Base-by-base conservation (phyloP, 2,113 vertebrate genomes). In the Gobio gobio region DNA sequence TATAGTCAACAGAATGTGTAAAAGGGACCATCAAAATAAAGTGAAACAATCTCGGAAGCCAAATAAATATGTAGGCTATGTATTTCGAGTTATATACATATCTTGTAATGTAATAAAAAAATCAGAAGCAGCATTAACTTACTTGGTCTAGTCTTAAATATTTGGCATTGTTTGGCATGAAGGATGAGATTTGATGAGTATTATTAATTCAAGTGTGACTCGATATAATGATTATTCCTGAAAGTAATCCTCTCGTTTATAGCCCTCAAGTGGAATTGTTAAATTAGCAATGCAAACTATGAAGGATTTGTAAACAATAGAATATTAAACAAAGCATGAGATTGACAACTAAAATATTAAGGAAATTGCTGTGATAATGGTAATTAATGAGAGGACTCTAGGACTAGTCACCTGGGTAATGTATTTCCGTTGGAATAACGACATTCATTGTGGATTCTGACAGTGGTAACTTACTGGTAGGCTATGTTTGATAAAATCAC, bases 181-280 rank as follows among this genome's bases (percentile, higher is more conserved):
- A 70, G 40, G 43, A 47, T 73, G 40, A 70, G 66, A 70, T 36
- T 12, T 70, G 66, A 24, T 43, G 13, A 74, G 36, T 54, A 36
- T 12, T 58, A 40, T 58, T 58, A 2, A 22, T 14, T 33, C 18
- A 78, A n/a, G 29, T 78, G 51, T 78, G 75, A 56, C 74, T 54
- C 58, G 13, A 56, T 33, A 33, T 76, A 56, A 77, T 33, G 51
- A 77, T 77, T 77, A 33, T 58, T 22, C 10, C 26, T 77, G 51
- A 77, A 77, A 29, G 74, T 56, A 77, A 77, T 77, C 6, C 49
- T 77, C 26, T 51, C 10, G 45, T 75, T 26, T 47, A 24, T 54
- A 4, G 24, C 33, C 51, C 51, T 77, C 51, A 3, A 22, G 49
- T 36, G 49, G 49, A 77, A 58, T 22, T 20, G 4, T 56, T 22